These are phyloP conservation scores for Drosophila nasuta DNA, from an alignment of 1,140 invertebrate species.

Conservation along the genomic window DNA sequence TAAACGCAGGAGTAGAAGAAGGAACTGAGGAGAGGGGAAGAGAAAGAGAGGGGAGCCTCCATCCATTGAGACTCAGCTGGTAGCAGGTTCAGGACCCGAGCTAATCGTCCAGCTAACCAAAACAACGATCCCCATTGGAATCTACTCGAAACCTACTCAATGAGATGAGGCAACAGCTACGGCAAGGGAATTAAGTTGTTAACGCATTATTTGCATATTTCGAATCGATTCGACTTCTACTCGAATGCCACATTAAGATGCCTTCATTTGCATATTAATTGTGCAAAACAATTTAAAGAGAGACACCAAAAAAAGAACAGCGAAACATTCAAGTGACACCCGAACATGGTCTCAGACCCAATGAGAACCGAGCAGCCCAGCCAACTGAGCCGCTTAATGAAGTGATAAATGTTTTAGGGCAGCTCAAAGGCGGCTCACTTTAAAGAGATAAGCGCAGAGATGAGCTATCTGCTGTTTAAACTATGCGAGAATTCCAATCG, in stretches of 20 bases:
- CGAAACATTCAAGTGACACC: constrained; percentile 56
- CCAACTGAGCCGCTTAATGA: constrained; percentile 58
- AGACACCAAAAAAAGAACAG: not conserved
- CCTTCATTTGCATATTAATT: constrained; percentile 84
- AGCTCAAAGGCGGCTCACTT: constrained; percentile 26
- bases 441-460: constrained; percentile 32
- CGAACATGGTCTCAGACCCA: constrained; percentile 33
- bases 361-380: not conserved
- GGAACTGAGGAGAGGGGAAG: not conserved
- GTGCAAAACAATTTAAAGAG: constrained; percentile 71
- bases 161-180: constrained; percentile 1
- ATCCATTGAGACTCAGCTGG: constrained; percentile 25
- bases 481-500: constrained; percentile 29
- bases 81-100: constrained; percentile 69
- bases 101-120: constrained; percentile 62
- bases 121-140: constrained; percentile 31
- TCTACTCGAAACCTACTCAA: not conserved
- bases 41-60: not conserved
- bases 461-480: constrained; percentile 43
- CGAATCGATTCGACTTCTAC: constrained; percentile 42
- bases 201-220: constrained; percentile 84
- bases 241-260: constrained; percentile 69
- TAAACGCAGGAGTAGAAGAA: constrained; percentile 20
- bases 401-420: constrained; percentile 71
- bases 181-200: constrained; percentile 80